Evolutionary conservation across 1,140 invertebrate genomes (phyloP), one percentile per base, ranked within the genome.

Genomic region (Brachionus angularis): DNA sequence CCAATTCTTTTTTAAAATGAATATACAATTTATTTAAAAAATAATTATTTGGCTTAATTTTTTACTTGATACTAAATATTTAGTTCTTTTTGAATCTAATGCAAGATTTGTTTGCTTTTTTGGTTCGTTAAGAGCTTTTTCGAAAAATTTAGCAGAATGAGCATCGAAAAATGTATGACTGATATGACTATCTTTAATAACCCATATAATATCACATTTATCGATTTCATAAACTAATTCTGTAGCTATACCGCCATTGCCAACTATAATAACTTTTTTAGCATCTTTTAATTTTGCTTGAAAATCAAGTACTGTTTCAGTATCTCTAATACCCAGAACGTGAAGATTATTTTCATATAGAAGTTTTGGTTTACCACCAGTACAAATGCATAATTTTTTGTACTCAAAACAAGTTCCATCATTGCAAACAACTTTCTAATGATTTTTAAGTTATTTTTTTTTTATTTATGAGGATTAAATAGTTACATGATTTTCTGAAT

Each of bases 131-230:
- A 85, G 76, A 42, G 82, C 75, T 5, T 80, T 76, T 73, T 89
- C 86, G 75, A 96, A 93, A 83, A 98, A 98, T 83, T 95, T 86
- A 5, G 91, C 90, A 23, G 93, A 93, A n/a, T 91, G 93, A 18
- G 90, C 87, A 85, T 98, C 95, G 36, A 98, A 86, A 83, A 96
- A 98, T 10, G 91, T 90, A 21, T 91, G 87, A 7, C 89, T 89
- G 75, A 97, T 93, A 73, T 91, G 90, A 74, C 88, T 85, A 84
- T 98, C 91, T 80, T 91, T 93, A 10, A 98, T 88, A 0, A 89
- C 86, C 96, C 96, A 98, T 33, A 94, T 82, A 25, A 96, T 87
- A 76, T 94, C 86, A 61, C 93, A 85, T 21, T 88, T 87, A 78
- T 86, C 83, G 16, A 95, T 85, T 78, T 94, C 90, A 79, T 94